Percentiles rank a stretch among this genome's conserved stretches.
Evolutionary conservation across 2,113 vertebrate species (phyloP).

Genomic region (Antechinus flavipes): DNA sequence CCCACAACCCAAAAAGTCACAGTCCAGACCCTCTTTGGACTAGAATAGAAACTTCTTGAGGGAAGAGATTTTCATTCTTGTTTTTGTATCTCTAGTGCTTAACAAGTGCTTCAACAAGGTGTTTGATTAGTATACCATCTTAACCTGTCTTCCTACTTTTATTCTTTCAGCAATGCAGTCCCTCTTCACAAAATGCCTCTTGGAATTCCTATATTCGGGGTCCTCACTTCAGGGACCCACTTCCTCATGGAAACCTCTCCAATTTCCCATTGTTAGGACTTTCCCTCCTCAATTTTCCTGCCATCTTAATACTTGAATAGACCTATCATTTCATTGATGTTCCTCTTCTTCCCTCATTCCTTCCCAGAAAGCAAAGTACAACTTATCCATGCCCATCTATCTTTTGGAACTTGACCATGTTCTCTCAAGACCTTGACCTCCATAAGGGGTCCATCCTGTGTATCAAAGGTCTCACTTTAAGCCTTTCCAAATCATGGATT

Average conservation of each 20-base stretch:
- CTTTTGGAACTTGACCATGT: neutral
- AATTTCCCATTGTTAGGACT: neutral
- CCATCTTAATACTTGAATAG: neutral
- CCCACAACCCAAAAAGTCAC: neutral
- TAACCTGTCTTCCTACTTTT: neutral
- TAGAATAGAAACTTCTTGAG: neutral
- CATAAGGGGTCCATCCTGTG: neutral
- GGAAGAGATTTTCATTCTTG: neutral
- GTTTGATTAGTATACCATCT: neutral
- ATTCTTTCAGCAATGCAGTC: neutral
- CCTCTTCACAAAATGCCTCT: neutral
- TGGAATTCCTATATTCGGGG: neutral
- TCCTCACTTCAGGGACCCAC: neutral
- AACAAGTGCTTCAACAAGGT: neutral
- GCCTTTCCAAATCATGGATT: neutral
- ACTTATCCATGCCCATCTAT: neutral
- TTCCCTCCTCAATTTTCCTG: neutral
- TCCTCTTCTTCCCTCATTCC: neutral
- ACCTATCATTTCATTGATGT: neutral
- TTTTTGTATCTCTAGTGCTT: neutral
- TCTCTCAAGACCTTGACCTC: neutral
- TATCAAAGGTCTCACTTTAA: too few relatives aligned
- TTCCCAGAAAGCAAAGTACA: neutral
- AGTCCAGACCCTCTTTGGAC: neutral
- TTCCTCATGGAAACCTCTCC: neutral